Percentiles rank a stretch among this genome's conserved stretches.
Conservation (phyloP, 2,113 vertebrate genomes). For the Cariama cristata region DNA sequence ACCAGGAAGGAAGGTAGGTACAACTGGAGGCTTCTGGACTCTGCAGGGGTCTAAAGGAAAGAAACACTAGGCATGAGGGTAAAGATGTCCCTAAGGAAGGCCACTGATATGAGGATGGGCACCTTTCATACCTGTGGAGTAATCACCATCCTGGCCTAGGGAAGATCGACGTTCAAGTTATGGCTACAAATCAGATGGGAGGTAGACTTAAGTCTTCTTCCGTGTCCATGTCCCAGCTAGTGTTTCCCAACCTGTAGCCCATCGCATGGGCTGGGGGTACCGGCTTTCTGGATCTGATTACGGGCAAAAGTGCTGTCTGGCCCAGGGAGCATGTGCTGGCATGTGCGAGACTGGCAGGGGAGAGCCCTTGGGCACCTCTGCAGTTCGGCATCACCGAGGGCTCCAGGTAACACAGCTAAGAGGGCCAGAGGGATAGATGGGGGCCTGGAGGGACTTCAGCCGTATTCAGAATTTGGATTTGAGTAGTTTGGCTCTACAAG, state of each 20-base stretch:
- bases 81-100: neutral
- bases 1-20: neutral
- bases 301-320: neutral
- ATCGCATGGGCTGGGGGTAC: neutral
- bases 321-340: neutral
- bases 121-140: neutral
- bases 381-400: rapidly evolving
- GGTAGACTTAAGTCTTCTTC: neutral
- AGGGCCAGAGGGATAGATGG: neutral
- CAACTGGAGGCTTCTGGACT: neutral
- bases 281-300: neutral
- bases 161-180: neutral
- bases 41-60: neutral
- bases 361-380: neutral
- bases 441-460: neutral
- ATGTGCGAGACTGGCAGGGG: rapidly evolving
- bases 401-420: neutral
- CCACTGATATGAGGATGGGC: neutral
- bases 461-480: neutral
- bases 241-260: neutral
- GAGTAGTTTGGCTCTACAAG: neutral
- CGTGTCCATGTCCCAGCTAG: neutral
- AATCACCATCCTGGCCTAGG: neutral
- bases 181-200: neutral
- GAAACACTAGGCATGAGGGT: neutral